Evolutionary conservation across 2,797 vertebrate species (phyloP), one percentile per base, ranked within the genome.

Genomic region (Pelobates cultripes): DNA sequence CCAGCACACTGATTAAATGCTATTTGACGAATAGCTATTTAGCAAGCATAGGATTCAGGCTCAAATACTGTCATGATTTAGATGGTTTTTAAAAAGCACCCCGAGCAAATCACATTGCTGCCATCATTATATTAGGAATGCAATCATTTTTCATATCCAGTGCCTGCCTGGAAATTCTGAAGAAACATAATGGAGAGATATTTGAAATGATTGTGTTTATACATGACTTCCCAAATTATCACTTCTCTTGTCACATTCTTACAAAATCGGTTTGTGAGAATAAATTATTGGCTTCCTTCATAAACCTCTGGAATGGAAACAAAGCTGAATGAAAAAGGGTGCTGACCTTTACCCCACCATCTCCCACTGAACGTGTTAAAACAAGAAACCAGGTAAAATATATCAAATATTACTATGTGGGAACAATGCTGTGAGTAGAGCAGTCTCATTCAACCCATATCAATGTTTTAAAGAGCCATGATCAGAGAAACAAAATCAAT

Each of bases 111-210:
- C 28, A 40, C 7, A 64, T 64, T 64, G 61, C 61, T 64, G 17
- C 28, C 61, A 64, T 64, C 61, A 64, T 64, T 40, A 64, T 64
- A 64, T 64, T 64, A 64, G 61, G 61, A 64, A 64, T 64, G 61
- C 61, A 64, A 64, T 64, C n/a, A 64, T 64, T 64, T 64, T 40
- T 64, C 28, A 64, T 7, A 64, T 7, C 28, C 61, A 64, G 61
- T 6, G 61, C 6, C 61, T 28, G 61, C 61, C 61, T 57, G 55
- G 55, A 57, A 57, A 57, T 57, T 12, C 55, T 28, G 5, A 64
- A 64, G 63, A 68, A 68, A 68, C 4, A 43, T 68, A 68, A 68
- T 43, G 4, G 42, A 42, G 40, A 68, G 41, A 13, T 68, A 5
- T 68, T 8, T 68, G 42, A 10, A 68, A 43, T 42, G 40, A 68